phyloP scores from a whole-genome alignment of 2,797 vertebrate species.

The Argentina silus region DNA sequence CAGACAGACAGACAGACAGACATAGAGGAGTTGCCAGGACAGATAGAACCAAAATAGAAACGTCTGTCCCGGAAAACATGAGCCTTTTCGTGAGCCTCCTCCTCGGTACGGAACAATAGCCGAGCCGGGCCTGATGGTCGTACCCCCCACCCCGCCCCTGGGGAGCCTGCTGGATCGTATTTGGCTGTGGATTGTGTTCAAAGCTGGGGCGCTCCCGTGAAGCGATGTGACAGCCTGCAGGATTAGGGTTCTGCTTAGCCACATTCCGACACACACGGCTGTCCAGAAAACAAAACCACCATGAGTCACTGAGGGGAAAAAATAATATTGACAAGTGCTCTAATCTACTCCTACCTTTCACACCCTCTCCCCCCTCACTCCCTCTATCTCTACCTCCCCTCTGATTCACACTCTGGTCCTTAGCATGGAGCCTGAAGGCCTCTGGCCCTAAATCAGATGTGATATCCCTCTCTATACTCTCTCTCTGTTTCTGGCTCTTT shows the following conservation, averaged over 20 bases:
- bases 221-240: slow-evolving; percentile 60
- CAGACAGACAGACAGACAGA: not conserved
- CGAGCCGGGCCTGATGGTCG: not conserved
- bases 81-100: slow-evolving; percentile 30
- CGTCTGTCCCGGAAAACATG: slow-evolving; percentile 42
- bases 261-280: slow-evolving; percentile 32
- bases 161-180: slow-evolving; percentile 57
- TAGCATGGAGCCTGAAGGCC: slow-evolving; percentile 6
- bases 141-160: slow-evolving; percentile 29
- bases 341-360: not conserved
- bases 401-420: slow-evolving; percentile 1
- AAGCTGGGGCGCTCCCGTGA: slow-evolving; percentile 44
- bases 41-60: slow-evolving; percentile 69
- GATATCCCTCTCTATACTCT: not conserved
- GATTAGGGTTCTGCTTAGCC: slow-evolving; percentile 69
- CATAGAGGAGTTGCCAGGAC: slow-evolving; percentile 35
- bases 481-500: not conserved
- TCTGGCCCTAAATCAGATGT: slow-evolving; percentile 13
- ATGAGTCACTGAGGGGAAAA: slow-evolving; percentile 1
- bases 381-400: not conserved
- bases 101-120: slow-evolving; percentile 60
- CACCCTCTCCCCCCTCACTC: not conserved
- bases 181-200: slow-evolving; percentile 48
- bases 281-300: not conserved
- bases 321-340: not conserved